Base-by-base conservation (phyloP, 2,888 invertebrate genomes). In the Pharmacophagus antenor region DNA sequence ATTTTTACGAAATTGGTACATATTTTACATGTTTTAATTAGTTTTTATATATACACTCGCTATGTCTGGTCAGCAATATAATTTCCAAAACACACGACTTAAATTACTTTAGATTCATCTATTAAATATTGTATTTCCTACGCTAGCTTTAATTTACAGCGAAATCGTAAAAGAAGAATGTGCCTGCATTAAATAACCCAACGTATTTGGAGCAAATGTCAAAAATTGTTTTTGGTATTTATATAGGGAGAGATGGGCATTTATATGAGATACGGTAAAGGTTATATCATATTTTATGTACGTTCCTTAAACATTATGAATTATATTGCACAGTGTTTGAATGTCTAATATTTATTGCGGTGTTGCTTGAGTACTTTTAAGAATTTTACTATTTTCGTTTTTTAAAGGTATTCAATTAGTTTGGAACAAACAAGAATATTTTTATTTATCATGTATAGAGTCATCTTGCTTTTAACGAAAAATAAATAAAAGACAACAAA, bases 251-350 rank as follows among this genome's bases (percentile, higher is more conserved):
- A 12, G 21, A 42, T 51, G 57, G 57, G 51, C 44, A 57, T 56
- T 56, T 56, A 51, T 57, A 27, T 31, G 51, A 49, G 50, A 44
- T 44, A 25, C 50, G 31, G 57, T 27, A 57, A 57, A 57, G 57
- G 57, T 57, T 51, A 57, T 57, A 57, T 57, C 57, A 51, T 44
- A 51, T 57, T 57, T 57, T 57, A 57, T 57, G 57, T 15, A 44
- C 27, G 57, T 46, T 27, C 27, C 57, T 51, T 48, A 56, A 57
- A 57, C 7, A 50, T 57, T 57, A 51, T 51, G 57, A 57, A 50
- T 57, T 57, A 57, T 51, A 31, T 50, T 50, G 25, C 50, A n/a
- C n/a, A 57, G 21, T 42, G 44, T 57, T 42, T 50, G 44, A 44
- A 54, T 7, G 20, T 27, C 25, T 57, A 50, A 44, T 51, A 15